Percentiles rank a stretch among this genome's conserved stretches.
These are phyloP conservation scores for Aproaerema taeniolella DNA, from an alignment of 2,888 invertebrate genomes.

Conservation along the genomic window DNA sequence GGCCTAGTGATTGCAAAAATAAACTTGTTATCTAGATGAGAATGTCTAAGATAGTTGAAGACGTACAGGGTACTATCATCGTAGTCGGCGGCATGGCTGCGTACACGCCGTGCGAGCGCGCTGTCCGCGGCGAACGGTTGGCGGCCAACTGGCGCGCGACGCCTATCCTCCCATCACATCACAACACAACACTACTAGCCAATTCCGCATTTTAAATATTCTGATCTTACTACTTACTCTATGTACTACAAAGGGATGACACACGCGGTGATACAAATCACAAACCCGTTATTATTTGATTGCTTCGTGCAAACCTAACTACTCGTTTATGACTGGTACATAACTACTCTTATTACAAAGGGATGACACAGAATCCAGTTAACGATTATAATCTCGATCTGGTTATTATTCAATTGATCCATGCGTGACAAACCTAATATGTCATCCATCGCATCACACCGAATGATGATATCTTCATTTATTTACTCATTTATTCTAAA, in stretches of 20 bases:
- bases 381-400: neutral
- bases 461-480: neutral
- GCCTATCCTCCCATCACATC: constrained; percentile 27
- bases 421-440: constrained; percentile 3
- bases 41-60: constrained; percentile 33
- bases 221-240: constrained; percentile 47
- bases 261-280: constrained; percentile 11
- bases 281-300: constrained; percentile 19
- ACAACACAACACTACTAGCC: constrained; percentile 56
- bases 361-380: constrained; percentile 7
- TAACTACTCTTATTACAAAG: too few relatives aligned
- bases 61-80: constrained; percentile 74
- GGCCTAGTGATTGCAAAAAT: constrained; percentile 8
- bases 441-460: too few relatives aligned
- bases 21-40: constrained; percentile 14
- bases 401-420: constrained; percentile 3
- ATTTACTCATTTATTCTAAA: neutral
- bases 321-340: too few relatives aligned
- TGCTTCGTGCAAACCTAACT: constrained; percentile 14
- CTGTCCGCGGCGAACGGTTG: constrained; percentile 64
- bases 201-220: constrained; percentile 73
- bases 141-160: constrained; percentile 57
- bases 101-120: constrained; percentile 45
- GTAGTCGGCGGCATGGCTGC: constrained; percentile 72
- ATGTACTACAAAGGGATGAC: constrained; percentile 5